These are phyloP conservation scores for Tyto alba DNA, from an alignment of 2,113 vertebrate genomes.

Conservation along the genomic window DNA sequence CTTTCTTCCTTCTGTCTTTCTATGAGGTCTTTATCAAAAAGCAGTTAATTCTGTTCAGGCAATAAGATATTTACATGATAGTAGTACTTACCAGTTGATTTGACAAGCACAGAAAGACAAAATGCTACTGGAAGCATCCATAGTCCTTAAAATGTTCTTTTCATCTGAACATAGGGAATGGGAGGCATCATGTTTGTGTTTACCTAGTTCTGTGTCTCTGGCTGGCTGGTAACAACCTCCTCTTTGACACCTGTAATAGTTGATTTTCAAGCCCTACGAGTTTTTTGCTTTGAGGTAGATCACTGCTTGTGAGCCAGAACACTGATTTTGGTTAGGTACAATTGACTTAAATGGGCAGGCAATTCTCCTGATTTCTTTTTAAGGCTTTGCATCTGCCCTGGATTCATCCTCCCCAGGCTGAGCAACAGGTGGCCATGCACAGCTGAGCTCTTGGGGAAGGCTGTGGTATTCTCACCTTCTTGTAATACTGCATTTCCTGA, in stretches of 20 bases:
- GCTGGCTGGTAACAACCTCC: neutral
- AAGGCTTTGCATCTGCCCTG: neutral
- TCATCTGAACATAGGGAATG: neutral
- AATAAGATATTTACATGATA: neutral
- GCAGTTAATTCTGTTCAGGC: neutral
- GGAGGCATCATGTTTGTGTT: neutral
- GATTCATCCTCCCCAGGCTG: neutral
- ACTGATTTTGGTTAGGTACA: neutral
- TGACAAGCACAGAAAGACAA: neutral
- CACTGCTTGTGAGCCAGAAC: neutral
- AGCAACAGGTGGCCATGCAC: neutral
- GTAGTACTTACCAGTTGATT: neutral
- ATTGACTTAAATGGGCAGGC: neutral
- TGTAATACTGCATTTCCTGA: neutral
- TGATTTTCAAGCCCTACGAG: neutral
- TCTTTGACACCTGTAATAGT: neutral
- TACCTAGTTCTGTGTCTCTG: neutral
- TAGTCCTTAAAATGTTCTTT: neutral
- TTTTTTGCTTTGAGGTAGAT: neutral
- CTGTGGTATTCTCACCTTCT: neutral
- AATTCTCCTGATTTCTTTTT: neutral
- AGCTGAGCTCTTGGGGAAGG: neutral
- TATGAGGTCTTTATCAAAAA: neutral
- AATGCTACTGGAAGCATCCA: rapidly evolving
- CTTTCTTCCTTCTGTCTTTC: neutral